A percentile compares a stretch with the other conserved stretches of the same genome.
These are phyloP conservation scores for Diorhabda sublineata DNA, from an alignment of 1,140 invertebrate genomes.

Conservation along the genomic window DNA sequence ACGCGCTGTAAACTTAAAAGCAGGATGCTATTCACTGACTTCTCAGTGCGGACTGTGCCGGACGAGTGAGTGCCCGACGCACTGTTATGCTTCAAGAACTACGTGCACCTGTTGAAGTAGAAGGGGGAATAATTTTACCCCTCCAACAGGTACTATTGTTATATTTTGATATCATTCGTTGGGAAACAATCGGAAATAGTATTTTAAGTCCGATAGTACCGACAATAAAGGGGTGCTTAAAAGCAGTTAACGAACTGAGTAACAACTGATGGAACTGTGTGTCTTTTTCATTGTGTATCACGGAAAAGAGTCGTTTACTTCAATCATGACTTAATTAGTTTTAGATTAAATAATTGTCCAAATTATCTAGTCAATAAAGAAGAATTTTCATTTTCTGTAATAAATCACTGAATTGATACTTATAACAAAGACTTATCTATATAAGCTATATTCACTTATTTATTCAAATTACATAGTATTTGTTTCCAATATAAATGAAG, in stretches of 20 bases:
- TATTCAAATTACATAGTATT: too few species aligned
- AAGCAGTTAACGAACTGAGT: constrained; percentile 9
- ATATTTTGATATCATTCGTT: constrained; percentile 33
- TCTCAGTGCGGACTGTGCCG: constrained; percentile 46
- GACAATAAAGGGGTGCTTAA: constrained; percentile 13
- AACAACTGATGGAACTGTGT: not conserved
- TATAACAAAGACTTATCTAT: too few species aligned
- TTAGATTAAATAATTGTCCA: too few species aligned
- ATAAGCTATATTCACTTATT: too few species aligned
- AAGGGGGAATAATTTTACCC: constrained; percentile 43
- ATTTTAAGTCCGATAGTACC: constrained; percentile 11
- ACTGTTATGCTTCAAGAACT: constrained; percentile 48
- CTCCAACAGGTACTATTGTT: constrained; percentile 42
- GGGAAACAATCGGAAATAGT: constrained; percentile 23
- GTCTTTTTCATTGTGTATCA: too few species aligned
- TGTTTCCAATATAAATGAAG: too few species aligned
- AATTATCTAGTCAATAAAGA: too few species aligned
- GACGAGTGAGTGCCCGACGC: constrained; percentile 46
- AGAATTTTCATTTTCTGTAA: too few species aligned
- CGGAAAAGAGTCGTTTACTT: too few species aligned
- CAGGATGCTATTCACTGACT: constrained; percentile 42
- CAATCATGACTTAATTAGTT: too few species aligned
- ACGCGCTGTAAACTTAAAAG: constrained; percentile 22
- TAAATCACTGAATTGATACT: too few species aligned
- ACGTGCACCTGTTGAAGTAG: constrained; percentile 47